Evolutionary conservation across 2,888 invertebrate genomes (phyloP), one percentile per base, ranked within the genome.

Genomic region (Mamestra brassicae): DNA sequence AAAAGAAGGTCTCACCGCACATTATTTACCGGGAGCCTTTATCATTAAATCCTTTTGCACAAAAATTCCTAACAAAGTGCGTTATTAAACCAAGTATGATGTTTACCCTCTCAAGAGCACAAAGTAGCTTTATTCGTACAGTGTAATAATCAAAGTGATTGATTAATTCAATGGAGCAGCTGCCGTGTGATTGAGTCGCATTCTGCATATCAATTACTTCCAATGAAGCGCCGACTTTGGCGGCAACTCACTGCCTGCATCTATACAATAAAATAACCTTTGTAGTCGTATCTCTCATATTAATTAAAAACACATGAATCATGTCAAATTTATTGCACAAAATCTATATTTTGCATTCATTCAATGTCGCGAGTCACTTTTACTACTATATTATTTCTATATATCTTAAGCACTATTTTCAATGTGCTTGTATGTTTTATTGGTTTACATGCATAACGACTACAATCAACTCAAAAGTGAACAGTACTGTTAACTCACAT

Each of bases 131-230:
- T 88, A 88, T 89, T 85, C 85, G 84, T 80, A 81, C 76, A 80
- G 84, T 86, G 84, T 84, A 84, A 89, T 89, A 86, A 89, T 88
- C 84, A 77, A 78, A 76, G 81, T 88, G 89, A 90, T 89, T 90
- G 87, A 89, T 89, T 88, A 87, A 89, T 88, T 88, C 88, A 89
- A 87, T 87, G 76, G 66, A 81, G 70, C 83, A 83, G 81, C 81
- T 74, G 76, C 85, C 85, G 84, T 80, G 79, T 74, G 87, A 86
- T 85, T 84, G 78, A 80, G 83, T 79, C 83, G 84, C 86, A 73
- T 87, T 81, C 86, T 85, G 89, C 86, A 90, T 90, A 89, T 89
- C 87, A 90, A 89, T 89, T 86, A 81, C 78, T 83, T 60, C 74
- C 85, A 89, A 88, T 88, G 87, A 83, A 67, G 66, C 71, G 65